A percentile compares a stretch with the other conserved stretches of the same genome.
Evolutionary conservation across 2,888 invertebrate species (phyloP).

Genomic region (Linnaemya tessellans): DNA sequence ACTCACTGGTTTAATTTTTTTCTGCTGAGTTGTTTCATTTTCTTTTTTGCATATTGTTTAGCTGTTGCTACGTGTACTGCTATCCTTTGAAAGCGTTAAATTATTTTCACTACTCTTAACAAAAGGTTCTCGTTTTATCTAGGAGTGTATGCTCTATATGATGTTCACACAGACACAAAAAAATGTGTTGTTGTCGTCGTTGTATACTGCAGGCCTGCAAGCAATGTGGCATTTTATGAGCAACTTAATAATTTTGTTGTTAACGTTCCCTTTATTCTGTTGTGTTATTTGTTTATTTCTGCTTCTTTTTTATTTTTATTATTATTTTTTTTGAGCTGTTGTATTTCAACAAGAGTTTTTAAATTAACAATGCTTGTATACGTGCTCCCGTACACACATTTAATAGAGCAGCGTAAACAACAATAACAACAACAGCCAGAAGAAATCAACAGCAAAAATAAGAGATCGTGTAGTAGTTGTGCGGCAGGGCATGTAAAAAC

Average conservation of each 20-base stretch:
- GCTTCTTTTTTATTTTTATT: no score
- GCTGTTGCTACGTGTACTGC: neutral
- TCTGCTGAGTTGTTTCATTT: constrained; percentile 1
- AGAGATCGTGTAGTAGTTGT: neutral
- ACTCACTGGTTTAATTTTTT: constrained; percentile 22
- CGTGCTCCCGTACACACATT: neutral
- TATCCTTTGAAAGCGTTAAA: constrained; percentile 27
- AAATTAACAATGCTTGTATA: constrained; percentile 61
- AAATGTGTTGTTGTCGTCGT: constrained; percentile 28
- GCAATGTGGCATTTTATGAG: constrained; percentile 71
- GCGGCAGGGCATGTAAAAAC: constrained; percentile 13
- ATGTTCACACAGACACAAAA: constrained; percentile 9
- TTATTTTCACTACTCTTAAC: constrained; percentile 27
- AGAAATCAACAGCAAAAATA: neutral
- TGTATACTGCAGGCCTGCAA: constrained; percentile 58
- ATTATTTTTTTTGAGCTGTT: constrained; percentile 2
- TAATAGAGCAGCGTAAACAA: constrained; percentile 19
- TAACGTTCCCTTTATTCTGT: constrained; percentile 34
- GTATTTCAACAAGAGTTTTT: constrained; percentile 50
- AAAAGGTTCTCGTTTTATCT: constrained; percentile 7
- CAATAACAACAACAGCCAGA: constrained; percentile 19
- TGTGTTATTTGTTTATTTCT: constrained; percentile 9
- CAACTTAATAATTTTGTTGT: constrained; percentile 68
- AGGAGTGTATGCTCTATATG: constrained; percentile 9
- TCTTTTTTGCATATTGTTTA: constrained; percentile 9